Evolutionary conservation across 2,797 vertebrate genomes (phyloP).

Genomic region (Thaleichthys pacificus): DNA sequence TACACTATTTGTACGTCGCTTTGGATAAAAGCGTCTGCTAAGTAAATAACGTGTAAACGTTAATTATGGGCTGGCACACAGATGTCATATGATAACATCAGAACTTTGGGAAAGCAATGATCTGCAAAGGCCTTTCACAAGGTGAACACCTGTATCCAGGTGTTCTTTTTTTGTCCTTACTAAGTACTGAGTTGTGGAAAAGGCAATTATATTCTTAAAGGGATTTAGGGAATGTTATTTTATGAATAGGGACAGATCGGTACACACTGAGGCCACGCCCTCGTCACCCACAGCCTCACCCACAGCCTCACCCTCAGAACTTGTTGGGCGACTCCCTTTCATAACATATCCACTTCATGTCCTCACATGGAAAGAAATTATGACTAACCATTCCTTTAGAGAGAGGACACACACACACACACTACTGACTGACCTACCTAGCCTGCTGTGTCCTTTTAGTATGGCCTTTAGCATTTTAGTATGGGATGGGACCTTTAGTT

Average conservation of each 20-base stretch:
- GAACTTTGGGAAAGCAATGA: too few species aligned
- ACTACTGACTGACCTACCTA: background rate
- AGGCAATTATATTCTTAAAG: background rate
- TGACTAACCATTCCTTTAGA: background rate
- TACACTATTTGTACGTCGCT: too few species aligned
- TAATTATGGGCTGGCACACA: too few species aligned
- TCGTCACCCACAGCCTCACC: slow-evolving; percentile 19
- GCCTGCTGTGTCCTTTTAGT: too few species aligned
- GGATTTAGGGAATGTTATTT: too few species aligned
- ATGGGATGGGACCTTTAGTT: background rate
- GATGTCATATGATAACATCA: too few species aligned
- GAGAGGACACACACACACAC: slow-evolving; percentile 1
- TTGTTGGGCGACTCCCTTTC: slow-evolving; percentile 52
- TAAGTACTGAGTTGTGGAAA: background rate
- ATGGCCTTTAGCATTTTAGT: background rate
- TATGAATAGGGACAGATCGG: too few species aligned
- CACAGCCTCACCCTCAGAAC: background rate
- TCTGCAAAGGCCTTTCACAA: too few species aligned
- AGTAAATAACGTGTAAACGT: too few species aligned
- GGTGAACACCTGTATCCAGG: too few species aligned
- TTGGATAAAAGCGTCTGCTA: too few species aligned
- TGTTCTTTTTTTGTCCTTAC: background rate
- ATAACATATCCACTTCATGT: slow-evolving; percentile 40
- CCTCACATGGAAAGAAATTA: slow-evolving; percentile 24
- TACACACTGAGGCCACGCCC: slow-evolving; percentile 24